These are phyloP conservation scores for Dendrolimus kikuchii DNA, from an alignment of 1,140 invertebrate genomes.

Conservation along the genomic window DNA sequence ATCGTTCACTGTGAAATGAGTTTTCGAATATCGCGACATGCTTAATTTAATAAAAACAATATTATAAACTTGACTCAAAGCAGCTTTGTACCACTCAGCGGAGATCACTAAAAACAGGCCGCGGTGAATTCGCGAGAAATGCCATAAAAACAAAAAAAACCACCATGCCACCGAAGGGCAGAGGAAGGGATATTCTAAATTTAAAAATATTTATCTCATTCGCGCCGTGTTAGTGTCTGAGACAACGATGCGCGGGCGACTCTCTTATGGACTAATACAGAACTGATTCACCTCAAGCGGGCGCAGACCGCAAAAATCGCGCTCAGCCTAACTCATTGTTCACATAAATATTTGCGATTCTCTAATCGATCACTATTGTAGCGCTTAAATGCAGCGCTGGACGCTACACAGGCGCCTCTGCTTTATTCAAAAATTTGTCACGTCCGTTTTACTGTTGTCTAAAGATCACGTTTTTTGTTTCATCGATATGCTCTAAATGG, in stretches of 20 bases:
- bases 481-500: no score
- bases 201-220: constrained; percentile 49
- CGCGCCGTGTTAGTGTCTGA: constrained; percentile 8
- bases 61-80: not conserved
- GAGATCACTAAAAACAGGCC: constrained; percentile 31
- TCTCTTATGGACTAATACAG: constrained; percentile 61
- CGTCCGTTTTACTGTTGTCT: no score
- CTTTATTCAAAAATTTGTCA: no score
- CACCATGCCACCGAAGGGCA: constrained; percentile 28
- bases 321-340: constrained; percentile 54
- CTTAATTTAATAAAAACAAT: constrained; percentile 10
- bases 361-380: constrained; percentile 12
- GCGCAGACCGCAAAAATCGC: constrained; percentile 57
- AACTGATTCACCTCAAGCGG: constrained; percentile 57
- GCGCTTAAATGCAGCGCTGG: constrained; percentile 7
- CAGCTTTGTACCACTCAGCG: not conserved
- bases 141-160: constrained; percentile 30
- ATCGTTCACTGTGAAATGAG: constrained; percentile 56
- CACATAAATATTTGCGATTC: constrained; percentile 49
- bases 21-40: constrained; percentile 36
- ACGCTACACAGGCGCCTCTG: not conserved
- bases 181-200: constrained; percentile 47
- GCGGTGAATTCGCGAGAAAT: constrained; percentile 26
- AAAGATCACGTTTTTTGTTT: no score
- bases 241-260: constrained; percentile 48